Evolutionary conservation across 1,140 invertebrate species (phyloP), one percentile per base, ranked within the genome.

Genomic region (Colletes gigas): DNA sequence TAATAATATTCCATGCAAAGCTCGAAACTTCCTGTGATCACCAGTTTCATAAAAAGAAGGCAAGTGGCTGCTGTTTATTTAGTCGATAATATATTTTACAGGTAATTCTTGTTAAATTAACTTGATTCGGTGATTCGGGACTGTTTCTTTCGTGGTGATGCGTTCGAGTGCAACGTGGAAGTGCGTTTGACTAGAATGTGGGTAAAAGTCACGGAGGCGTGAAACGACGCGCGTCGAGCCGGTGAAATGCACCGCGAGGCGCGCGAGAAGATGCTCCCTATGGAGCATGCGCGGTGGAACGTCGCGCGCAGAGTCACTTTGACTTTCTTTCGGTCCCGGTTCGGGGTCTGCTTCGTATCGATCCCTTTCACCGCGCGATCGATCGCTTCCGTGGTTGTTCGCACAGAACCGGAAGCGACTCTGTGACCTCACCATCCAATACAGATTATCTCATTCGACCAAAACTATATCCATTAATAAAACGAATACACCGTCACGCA

Each of bases 281-380:
- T 57, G 54, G n/a, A 39, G 30, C 41, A 50, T 50, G 41, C 21
- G 1, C 19, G 7, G 14, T 6, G 14, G 17, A 14, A 15, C 50
- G 39, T 66, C 19, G 17, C 15, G 75, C 65, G 69, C 54, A 67
- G 59, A 59, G 19, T 73, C 62, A 72, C 83, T 85, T 70, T 72
- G 80, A 79, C 83, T 86, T 86, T 85, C 84, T 79, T 86, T 60
- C 47, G 44, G 78, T 78, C 71, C 78, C 54, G 17, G 30, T 71
- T 9, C 71, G 21, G 12, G 21, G 17, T 21, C 59, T 39, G 54
- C 65, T 70, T 68, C 78, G 62, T 44, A 9, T 74, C 21, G 52
- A 72, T 80, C 57, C 71, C 78, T 80, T 80, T 74, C 70, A 80
- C 71, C 54, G 44, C 39, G 17, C 55, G 44, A 70, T 69, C 66